Evolutionary conservation across 2,113 vertebrate species (phyloP).

Genomic region (Aegypius monachus): DNA sequence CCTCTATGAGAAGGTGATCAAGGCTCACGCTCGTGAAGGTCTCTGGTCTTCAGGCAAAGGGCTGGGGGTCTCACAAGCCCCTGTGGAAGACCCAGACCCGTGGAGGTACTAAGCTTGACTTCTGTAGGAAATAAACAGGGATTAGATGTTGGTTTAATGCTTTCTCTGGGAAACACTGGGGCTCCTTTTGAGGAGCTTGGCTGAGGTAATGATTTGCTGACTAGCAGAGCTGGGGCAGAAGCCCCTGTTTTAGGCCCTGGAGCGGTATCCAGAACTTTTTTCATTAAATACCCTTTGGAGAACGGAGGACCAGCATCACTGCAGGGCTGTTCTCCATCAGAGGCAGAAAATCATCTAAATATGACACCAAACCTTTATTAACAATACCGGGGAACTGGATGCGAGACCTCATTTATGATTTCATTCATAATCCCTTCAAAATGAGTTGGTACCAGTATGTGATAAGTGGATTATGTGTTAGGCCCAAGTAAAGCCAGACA

Average conservation of each 20-base stretch:
- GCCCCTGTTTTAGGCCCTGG: background rate
- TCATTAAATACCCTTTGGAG: background rate
- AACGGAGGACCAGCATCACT: fast-evolving
- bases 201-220: background rate
- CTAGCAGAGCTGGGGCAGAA: background rate
- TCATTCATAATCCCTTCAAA: conserved; percentile 79
- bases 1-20: fast-evolving
- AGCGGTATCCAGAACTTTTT: background rate
- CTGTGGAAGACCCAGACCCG: fast-evolving
- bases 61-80: fast-evolving
- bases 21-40: fast-evolving
- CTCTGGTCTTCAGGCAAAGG: background rate
- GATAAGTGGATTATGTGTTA: conserved; percentile 81
- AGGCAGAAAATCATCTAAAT: background rate
- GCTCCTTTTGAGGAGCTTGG: background rate
- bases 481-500: conserved; percentile 78
- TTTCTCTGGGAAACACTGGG: background rate
- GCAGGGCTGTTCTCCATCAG: fast-evolving
- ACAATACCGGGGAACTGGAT: conserved; percentile 14
- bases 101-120: background rate
- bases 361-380: conserved; percentile 32
- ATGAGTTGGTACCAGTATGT: conserved; percentile 77
- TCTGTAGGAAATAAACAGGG: background rate
- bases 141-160: background rate
- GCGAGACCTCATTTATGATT: conserved; percentile 70